These are phyloP conservation scores for Sisyra terminalis DNA, from an alignment of 2,888 invertebrate genomes.

Conservation along the genomic window DNA sequence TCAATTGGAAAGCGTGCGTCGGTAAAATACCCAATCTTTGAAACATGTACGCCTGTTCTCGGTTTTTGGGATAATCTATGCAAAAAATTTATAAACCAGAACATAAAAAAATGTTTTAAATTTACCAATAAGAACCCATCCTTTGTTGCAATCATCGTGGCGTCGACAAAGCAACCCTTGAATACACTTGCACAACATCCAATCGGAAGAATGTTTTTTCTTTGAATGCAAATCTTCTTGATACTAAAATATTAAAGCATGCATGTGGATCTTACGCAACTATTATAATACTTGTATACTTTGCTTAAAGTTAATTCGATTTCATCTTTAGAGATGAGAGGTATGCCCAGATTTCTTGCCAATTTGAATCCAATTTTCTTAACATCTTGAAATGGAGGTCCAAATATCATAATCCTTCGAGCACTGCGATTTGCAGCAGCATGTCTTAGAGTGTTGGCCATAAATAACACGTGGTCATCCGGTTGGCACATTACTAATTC, in stretches of 20 bases:
- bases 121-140: constrained; percentile 1
- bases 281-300: not conserved
- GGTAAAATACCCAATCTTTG: constrained; percentile 30
- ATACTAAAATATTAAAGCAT: too few relatives aligned
- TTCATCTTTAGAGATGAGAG: constrained; percentile 18
- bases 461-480: constrained; percentile 41
- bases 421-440: constrained; percentile 31
- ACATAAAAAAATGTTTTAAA: not conserved
- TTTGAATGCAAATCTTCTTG: too few relatives aligned
- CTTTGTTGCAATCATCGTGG: not conserved
- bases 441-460: constrained; percentile 36
- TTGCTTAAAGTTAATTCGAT: constrained; percentile 7
- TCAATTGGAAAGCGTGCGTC: constrained; percentile 33
- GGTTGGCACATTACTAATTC: constrained; percentile 42
- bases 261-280: not conserved
- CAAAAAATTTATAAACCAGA: too few relatives aligned
- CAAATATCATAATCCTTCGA: constrained; percentile 35
- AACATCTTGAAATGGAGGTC: constrained; percentile 30
- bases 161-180: not conserved
- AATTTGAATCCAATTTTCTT: constrained; percentile 21
- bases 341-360: constrained; percentile 18
- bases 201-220: too few relatives aligned
- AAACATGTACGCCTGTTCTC: constrained; percentile 27
- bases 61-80: constrained; percentile 29
- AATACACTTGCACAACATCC: not conserved